These are phyloP conservation scores for Leptinotarsa haldemani DNA, from an alignment of 2,888 invertebrate species.

Conservation along the genomic window DNA sequence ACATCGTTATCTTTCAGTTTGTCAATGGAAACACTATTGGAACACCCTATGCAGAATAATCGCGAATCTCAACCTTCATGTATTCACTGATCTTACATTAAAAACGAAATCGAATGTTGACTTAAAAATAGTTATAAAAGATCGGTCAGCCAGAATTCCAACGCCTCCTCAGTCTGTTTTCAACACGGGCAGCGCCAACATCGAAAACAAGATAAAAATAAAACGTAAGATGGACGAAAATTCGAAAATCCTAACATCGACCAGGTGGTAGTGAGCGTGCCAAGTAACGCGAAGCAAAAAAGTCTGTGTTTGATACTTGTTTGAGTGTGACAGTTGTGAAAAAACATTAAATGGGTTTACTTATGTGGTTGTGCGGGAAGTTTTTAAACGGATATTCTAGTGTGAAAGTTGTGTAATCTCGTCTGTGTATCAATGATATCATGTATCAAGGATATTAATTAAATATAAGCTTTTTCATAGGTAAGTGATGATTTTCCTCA, in stretches of 20 bases:
- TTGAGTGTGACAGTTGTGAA: conserved; percentile 16
- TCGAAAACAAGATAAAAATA: conserved; percentile 20
- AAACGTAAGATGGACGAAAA: conserved; percentile 21
- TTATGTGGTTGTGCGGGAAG: background rate
- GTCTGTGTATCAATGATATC: background rate
- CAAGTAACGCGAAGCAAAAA: conserved; percentile 28
- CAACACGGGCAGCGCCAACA: conserved; percentile 1
- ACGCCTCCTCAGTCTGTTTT: conserved; percentile 27
- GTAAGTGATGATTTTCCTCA: no score
- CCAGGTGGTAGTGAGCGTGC: conserved; percentile 30
- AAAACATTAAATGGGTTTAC: background rate
- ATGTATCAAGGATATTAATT: no score
- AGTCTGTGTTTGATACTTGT: conserved; percentile 35
- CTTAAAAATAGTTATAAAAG: conserved; percentile 26
- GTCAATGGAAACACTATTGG: background rate
- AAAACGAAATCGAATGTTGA: conserved; percentile 23
- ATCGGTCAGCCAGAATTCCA: conserved; percentile 23
- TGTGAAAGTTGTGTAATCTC: background rate
- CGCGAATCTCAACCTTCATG: background rate
- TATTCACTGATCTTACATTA: conserved; percentile 3
- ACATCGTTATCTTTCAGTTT: no score
- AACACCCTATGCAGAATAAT: background rate
- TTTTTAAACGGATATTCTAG: background rate
- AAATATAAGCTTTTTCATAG: no score
- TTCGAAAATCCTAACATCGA: conserved; percentile 10